Percentiles rank a stretch among this genome's conserved stretches.
Evolutionary conservation across 2,113 vertebrate genomes (phyloP).

Genomic region (Syngnathus typhle): DNA sequence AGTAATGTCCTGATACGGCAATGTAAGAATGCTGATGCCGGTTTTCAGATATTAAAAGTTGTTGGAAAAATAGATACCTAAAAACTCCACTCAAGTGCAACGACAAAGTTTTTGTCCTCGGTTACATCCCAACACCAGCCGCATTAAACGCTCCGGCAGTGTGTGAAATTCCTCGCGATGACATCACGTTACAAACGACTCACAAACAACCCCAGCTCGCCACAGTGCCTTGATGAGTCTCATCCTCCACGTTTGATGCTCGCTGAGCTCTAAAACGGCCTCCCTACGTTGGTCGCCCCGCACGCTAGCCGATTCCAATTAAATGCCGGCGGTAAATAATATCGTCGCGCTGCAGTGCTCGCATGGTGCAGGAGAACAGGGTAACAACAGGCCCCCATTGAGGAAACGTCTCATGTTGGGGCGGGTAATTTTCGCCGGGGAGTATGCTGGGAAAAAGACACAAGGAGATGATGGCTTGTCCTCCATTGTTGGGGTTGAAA

Average conservation of each 20-base stretch:
- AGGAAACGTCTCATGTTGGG: conserved; percentile 44
- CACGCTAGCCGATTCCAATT: conserved; percentile 61
- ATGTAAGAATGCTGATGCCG: not conserved
- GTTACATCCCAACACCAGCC: not conserved
- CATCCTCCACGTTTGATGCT: conserved; percentile 46
- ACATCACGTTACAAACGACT: not conserved
- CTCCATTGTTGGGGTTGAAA: conserved; percentile 5
- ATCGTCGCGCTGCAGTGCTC: conserved; percentile 32
- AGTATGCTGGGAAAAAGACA: conserved; percentile 32
- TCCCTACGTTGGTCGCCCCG: conserved; percentile 33
- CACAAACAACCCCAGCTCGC: conserved; percentile 17
- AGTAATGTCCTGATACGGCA: too few relatives aligned
- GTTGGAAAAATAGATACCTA: not conserved
- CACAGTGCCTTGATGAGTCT: conserved; percentile 45
- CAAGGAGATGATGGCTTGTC: conserved; percentile 15
- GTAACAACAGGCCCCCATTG: conserved; percentile 35
- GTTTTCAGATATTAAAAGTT: not conserved
- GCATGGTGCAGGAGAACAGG: conserved; percentile 35
- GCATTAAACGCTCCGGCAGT: not conserved
- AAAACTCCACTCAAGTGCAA: not conserved
- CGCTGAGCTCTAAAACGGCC: conserved; percentile 30
- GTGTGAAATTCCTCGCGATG: not conserved
- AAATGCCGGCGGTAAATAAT: conserved; percentile 52
- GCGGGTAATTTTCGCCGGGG: conserved; percentile 54
- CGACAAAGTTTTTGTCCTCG: not conserved